These are phyloP conservation scores for Enteromius mattozi DNA, from an alignment of 2,797 vertebrate species.

Conservation along the genomic window DNA sequence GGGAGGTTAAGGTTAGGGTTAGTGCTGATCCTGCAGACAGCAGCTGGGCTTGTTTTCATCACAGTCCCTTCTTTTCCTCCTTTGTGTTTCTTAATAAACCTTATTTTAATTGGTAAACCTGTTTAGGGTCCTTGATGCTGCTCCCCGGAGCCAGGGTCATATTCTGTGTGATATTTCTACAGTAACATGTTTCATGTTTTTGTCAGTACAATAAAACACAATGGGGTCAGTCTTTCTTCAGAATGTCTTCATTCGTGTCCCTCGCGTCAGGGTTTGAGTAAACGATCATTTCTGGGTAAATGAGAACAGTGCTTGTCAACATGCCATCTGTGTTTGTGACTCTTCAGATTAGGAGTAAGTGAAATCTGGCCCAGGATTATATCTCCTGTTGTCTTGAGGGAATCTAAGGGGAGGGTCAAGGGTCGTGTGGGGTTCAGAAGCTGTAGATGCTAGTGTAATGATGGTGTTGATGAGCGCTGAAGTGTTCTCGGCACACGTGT, in stretches of 20 bases:
- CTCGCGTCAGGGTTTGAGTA: neutral
- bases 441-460: neutral
- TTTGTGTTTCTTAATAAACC: too few relatives aligned
- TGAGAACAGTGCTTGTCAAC: neutral
- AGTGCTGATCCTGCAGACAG: too few relatives aligned
- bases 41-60: too few relatives aligned
- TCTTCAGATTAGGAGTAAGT: constrained; percentile 68
- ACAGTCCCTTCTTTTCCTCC: too few relatives aligned
- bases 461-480: constrained; percentile 13
- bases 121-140: too few relatives aligned
- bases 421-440: neutral
- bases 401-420: constrained; percentile 26
- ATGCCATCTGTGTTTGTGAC: constrained; percentile 66
- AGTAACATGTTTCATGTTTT: neutral
- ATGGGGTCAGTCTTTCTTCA: neutral
- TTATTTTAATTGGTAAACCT: too few relatives aligned
- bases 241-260: neutral
- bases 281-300: neutral
- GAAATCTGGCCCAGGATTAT: constrained; percentile 68
- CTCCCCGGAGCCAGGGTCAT: too few relatives aligned
- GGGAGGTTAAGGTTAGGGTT: too few relatives aligned
- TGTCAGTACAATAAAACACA: neutral
- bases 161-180: neutral
- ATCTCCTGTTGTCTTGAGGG: constrained; percentile 58
- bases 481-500: neutral